A percentile compares a stretch with the other conserved stretches of the same genome.
These are phyloP conservation scores for Caenorhabditis macrosperma DNA, from an alignment of 2,888 invertebrate genomes.

Conservation along the genomic window DNA sequence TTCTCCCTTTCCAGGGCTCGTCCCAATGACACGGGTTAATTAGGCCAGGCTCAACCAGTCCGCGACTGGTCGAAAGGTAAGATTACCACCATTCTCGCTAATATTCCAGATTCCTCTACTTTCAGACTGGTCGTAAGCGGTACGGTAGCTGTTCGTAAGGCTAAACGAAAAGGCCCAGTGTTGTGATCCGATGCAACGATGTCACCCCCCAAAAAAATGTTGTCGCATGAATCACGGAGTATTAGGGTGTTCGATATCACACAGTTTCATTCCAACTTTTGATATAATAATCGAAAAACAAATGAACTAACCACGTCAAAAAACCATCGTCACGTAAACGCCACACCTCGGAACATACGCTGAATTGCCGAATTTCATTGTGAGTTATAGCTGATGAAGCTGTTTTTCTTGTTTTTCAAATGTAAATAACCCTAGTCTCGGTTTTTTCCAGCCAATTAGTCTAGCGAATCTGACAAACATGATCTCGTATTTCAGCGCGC, in stretches of 20 bases:
- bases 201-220: slow-evolving; percentile 14
- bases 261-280: slow-evolving; percentile 40
- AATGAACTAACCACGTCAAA: background rate
- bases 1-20: slow-evolving; percentile 28
- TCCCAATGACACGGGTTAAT: slow-evolving; percentile 38
- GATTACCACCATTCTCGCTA: slow-evolving; percentile 6
- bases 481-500: slow-evolving; percentile 30
- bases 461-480: background rate
- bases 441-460: background rate
- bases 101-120: background rate
- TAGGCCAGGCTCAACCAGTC: slow-evolving; percentile 48
- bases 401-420: background rate
- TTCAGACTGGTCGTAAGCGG: slow-evolving; percentile 47
- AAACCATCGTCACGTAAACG: slow-evolving; percentile 24
- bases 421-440: too few species aligned
- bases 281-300: slow-evolving; percentile 30
- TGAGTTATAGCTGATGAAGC: background rate
- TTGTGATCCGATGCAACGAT: slow-evolving; percentile 38
- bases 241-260: slow-evolving; percentile 27
- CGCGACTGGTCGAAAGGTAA: slow-evolving; percentile 38
- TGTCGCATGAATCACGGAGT: background rate
- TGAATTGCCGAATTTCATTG: slow-evolving; percentile 18
- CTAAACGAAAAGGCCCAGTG: slow-evolving; percentile 54
- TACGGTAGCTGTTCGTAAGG: slow-evolving; percentile 38
- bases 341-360: slow-evolving; percentile 11